phyloP scores from a whole-genome alignment of 2,888 invertebrate species.

The Lasioglossum morio region DNA sequence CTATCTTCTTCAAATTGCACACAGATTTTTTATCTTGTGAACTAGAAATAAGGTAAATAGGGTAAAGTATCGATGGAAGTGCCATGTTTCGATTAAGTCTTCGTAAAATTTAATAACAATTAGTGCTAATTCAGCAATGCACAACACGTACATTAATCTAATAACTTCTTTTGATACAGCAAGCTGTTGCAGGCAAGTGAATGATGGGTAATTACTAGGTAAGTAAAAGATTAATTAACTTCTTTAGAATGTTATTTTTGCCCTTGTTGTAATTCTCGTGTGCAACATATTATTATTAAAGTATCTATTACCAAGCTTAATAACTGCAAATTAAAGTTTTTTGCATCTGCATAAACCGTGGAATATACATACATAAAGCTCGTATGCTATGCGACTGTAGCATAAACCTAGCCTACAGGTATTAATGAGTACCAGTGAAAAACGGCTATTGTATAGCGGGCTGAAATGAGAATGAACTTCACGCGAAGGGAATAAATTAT shows the following conservation, averaged over 20 bases:
- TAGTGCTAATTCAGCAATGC: neutral
- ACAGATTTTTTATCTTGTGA: no score
- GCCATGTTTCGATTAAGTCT: neutral
- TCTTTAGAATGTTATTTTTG: neutral
- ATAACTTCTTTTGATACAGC: neutral
- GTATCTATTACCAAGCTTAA: neutral
- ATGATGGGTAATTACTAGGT: neutral
- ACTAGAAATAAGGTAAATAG: no score
- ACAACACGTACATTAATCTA: neutral
- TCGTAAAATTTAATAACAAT: neutral
- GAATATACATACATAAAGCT: neutral
- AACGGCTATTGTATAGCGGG: neutral
- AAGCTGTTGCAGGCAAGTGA: neutral
- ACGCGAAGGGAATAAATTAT: constrained; percentile 1
- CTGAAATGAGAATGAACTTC: neutral
- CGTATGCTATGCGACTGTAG: neutral
- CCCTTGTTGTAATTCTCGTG: neutral
- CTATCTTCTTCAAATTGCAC: no score
- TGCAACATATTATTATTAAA: neutral
- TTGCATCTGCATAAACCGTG: neutral
- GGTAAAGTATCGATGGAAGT: neutral
- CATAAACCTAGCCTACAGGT: neutral
- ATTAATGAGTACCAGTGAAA: neutral
- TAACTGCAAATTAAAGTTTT: neutral
- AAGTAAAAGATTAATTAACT: neutral